A percentile compares a stretch with the other conserved stretches of the same genome.
Conservation (phyloP, 2,797 vertebrate species). For the Leuciscus waleckii region DNA sequence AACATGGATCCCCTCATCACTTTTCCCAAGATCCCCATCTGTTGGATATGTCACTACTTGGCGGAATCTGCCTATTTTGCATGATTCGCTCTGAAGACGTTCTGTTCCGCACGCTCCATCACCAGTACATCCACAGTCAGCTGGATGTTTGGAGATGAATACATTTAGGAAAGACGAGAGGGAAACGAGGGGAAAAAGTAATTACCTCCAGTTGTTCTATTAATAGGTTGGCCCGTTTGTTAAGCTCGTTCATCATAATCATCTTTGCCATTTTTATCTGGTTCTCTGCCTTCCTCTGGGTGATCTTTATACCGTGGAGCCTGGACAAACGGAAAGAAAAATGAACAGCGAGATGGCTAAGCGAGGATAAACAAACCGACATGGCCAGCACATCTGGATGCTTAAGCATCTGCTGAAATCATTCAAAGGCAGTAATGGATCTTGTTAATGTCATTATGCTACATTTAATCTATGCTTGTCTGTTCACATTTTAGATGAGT, state of each 20-base stretch:
- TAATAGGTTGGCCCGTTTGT: slow-evolving; percentile 94
- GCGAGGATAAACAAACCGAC: slow-evolving; percentile 25
- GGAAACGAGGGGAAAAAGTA: slow-evolving; percentile 68
- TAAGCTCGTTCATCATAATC: slow-evolving; percentile 97
- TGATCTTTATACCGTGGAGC: slow-evolving; percentile 92
- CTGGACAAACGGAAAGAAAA: slow-evolving; percentile 70
- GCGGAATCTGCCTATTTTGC: slow-evolving; percentile 58
- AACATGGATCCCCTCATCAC: slow-evolving; percentile 42
- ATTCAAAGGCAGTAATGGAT: slow-evolving; percentile 28
- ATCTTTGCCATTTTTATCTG: slow-evolving; percentile 99
- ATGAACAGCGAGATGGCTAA: slow-evolving; percentile 58
- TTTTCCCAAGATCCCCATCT: slow-evolving; percentile 54
- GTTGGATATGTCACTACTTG: slow-evolving; percentile 66
- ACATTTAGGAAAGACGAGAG: slow-evolving; percentile 55
- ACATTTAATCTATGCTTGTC: slow-evolving; percentile 17
- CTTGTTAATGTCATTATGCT: background rate
- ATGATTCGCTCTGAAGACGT: slow-evolving; percentile 66
- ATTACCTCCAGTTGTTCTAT: slow-evolving; percentile 98
- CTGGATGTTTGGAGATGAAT: slow-evolving; percentile 66
- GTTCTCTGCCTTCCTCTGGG: slow-evolving; percentile 94
- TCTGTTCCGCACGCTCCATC: slow-evolving; percentile 56
- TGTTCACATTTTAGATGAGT: background rate
- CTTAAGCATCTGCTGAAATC: slow-evolving; percentile 33
- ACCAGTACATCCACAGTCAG: slow-evolving; percentile 62
- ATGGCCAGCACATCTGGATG: slow-evolving; percentile 24